Evolutionary conservation across 2,113 vertebrate species (phyloP), one percentile per base, ranked within the genome.

Genomic region (Ptilonorhynchus violaceus): DNA sequence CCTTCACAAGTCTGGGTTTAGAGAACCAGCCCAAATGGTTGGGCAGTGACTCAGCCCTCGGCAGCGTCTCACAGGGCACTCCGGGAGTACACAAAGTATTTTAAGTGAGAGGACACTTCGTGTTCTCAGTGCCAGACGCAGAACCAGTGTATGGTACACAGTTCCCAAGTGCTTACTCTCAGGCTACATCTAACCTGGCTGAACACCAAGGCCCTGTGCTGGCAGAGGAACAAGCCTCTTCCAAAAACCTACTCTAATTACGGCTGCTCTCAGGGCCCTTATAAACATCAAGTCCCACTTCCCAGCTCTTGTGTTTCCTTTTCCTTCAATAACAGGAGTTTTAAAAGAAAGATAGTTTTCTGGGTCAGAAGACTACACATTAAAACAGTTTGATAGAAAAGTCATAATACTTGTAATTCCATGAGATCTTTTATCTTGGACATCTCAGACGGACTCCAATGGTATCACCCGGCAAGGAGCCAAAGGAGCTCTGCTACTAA

Each of bases 401-500:
- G 82, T 88, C 90, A 67, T 86, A 96, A 94, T 60, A 95, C 86
- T 84, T 70, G 33, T 59, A 96, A 84, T 84, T 70, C 67, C 68
- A 44, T 6, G 50, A 91, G 79, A 88, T 77, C 35, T 94, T 95
- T 92, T 92, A 90, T 94, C 88, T 89, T 55, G 33, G 23, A 10
- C 46, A 88, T 95, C 90, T 77, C 63, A 94, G 59, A 74, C 1
- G 0, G 88, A 64, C 39, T 90, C 72, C 47, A 74, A 28, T 30
- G 64, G 75, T 95, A 96, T 84, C 92, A 86, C 15, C 27, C 81
- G 93, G 90, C 76, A 70, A 93, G 64, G 15, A 92, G 72, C 83
- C 96, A 95, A 27, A 89, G 59, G 68, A 89, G 41, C 31, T 94
- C 92, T 30, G 72, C 96, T 93, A 77, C 93, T 96, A 96, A 96